Evolutionary conservation across 2,113 vertebrate species (phyloP), one percentile per base, ranked within the genome.

Genomic region (Vulpes vulpes): DNA sequence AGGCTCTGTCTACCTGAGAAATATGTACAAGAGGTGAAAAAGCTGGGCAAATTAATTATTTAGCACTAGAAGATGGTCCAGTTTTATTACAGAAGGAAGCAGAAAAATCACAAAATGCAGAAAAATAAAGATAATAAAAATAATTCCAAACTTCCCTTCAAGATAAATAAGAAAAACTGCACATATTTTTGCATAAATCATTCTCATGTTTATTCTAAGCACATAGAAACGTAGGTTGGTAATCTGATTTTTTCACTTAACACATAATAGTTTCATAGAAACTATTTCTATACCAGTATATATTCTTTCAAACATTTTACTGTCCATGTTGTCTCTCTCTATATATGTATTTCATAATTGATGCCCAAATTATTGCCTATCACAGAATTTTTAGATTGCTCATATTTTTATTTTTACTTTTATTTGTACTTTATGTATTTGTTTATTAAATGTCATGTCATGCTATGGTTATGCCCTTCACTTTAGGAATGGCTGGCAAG

Each of bases 61-160:
- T 82, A 82, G 19, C 15, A 79, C 17, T 82, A 84, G 81, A 74
- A 92, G 91, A 62, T 73, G 51, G 19, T 57, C 25, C 51, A 51
- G 25, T 74, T 97, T 94, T 96, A 79, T 89, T 83, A 89, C 6
- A 94, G 49, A 82, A 95, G 35, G 76, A 88, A 96, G n/a, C 25
- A 94, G 73, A 71, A 94, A 93, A 73, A 78, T 57, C 20, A 53
- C 53, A 96, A 89, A 65, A 83, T 87, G 23, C 14, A 98, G 27
- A 78, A 79, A 95, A 93, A 62, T 81, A 55, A 95, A 94, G 38
- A 90, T 62, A 78, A 62, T 62, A 80, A 92, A 87, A 96, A 67
- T 71, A 0, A 89, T 11, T 76, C 15, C 16, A 96, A 60, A 86
- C 60, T 3, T 81, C 10, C 53, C 43, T 89, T 95, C 38, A 79